Evolutionary conservation across 2,888 invertebrate genomes (phyloP).

Genomic region (Nudaria mundana): DNA sequence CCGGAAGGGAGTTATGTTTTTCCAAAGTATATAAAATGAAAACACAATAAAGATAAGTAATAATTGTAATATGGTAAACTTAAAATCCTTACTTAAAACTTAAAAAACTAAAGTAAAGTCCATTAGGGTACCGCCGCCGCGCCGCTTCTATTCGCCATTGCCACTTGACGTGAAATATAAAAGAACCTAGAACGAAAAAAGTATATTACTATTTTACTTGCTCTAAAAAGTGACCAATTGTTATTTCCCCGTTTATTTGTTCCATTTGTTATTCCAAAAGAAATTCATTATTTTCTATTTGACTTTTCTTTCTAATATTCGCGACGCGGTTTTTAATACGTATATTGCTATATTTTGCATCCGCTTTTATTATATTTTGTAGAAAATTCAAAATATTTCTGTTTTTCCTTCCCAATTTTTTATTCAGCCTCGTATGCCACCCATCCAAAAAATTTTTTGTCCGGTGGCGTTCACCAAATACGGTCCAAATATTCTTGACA

Average conservation of each 20-base stretch:
- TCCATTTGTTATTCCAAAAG: neutral
- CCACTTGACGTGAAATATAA: neutral
- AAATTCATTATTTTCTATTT: neutral
- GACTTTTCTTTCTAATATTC: neutral
- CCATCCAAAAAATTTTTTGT: neutral
- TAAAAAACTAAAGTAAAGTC: no score
- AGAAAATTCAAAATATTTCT: neutral
- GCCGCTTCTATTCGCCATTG: no score
- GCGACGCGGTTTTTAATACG: neutral
- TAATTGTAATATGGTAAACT: neutral
- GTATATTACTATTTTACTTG: neutral
- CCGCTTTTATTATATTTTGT: neutral
- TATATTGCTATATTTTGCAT: neutral
- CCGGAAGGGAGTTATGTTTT: no score
- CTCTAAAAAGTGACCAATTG: neutral
- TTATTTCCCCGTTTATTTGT: neutral
- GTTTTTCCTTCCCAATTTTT: neutral
- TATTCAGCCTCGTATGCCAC: neutral
- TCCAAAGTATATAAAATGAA: neutral
- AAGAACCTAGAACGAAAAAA: neutral
- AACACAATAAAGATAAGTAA: neutral
- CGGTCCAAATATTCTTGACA: neutral
- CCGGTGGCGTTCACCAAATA: neutral
- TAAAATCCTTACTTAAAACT: neutral
- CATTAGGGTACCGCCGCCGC: no score